A percentile compares a stretch with the other conserved stretches of the same genome.
phyloP scores from a whole-genome alignment of 1,140 invertebrate species.

The Coelopa frigida region DNA sequence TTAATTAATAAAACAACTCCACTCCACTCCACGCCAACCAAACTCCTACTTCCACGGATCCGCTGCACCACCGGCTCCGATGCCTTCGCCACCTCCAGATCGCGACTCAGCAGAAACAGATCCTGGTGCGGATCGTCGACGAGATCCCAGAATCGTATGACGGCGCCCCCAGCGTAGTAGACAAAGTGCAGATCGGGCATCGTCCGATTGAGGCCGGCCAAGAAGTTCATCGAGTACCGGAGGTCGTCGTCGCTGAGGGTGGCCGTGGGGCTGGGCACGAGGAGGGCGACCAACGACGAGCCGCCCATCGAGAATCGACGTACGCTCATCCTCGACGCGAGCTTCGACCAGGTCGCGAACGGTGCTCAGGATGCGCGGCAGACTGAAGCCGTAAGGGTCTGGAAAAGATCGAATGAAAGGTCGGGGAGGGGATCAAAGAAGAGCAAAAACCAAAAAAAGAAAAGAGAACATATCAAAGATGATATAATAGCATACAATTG shows the following conservation, averaged over 20 bases:
- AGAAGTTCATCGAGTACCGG: slow-evolving; percentile 43
- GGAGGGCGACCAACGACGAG: slow-evolving; percentile 49
- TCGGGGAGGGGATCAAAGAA: too few relatives aligned
- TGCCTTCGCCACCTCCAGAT: slow-evolving; percentile 17
- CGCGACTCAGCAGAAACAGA: slow-evolving; percentile 30
- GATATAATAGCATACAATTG: too few relatives aligned
- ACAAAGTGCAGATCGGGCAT: slow-evolving; percentile 50
- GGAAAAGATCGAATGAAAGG: too few relatives aligned
- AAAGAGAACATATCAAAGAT: too few relatives aligned
- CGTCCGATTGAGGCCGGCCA: slow-evolving; percentile 45
- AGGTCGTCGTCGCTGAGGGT: slow-evolving; percentile 44
- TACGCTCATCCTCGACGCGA: slow-evolving; percentile 45
- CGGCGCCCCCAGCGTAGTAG: slow-evolving; percentile 46
- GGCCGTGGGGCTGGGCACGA: slow-evolving; percentile 43
- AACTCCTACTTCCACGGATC: slow-evolving; percentile 33
- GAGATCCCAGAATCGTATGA: slow-evolving; percentile 47
- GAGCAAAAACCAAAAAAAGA: too few relatives aligned
- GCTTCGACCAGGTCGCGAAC: slow-evolving; percentile 36
- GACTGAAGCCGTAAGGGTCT: slow-evolving; percentile 47
- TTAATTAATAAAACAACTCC: not conserved
- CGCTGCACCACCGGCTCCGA: slow-evolving; percentile 28
- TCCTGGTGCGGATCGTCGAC: slow-evolving; percentile 44
- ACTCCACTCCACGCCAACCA: not conserved
- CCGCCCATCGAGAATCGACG: slow-evolving; percentile 43
- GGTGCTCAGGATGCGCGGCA: slow-evolving; percentile 44